These are phyloP conservation scores for Camponotus vicinus DNA, from an alignment of 1,140 invertebrate species.

Conservation along the genomic window DNA sequence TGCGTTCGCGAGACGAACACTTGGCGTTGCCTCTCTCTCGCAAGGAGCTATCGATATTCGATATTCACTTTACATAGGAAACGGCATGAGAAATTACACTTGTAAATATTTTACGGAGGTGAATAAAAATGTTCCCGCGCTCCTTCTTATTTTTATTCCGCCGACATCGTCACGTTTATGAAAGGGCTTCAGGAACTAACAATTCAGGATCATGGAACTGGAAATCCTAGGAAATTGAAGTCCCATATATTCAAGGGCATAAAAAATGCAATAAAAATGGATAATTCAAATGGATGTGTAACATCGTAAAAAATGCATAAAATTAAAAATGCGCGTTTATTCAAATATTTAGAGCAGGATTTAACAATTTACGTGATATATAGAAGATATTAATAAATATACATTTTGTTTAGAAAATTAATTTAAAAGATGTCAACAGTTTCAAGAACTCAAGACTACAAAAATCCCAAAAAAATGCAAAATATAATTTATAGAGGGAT, in stretches of 20 bases:
- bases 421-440: background rate
- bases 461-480: background rate
- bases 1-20: background rate
- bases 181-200: conserved; percentile 29
- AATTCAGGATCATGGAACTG: conserved; percentile 48
- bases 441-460: background rate
- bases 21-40: background rate
- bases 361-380: background rate
- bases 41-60: conserved; percentile 38
- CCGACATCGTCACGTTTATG: conserved; percentile 28
- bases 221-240: conserved; percentile 13
- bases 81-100: conserved; percentile 57
- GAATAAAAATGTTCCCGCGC: conserved; percentile 29
- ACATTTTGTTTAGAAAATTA: background rate
- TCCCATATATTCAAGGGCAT: conserved; percentile 25
- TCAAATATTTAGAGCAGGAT: background rate
- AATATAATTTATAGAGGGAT: background rate
- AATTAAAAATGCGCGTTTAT: background rate
- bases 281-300: conserved; percentile 6
- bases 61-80: conserved; percentile 53
- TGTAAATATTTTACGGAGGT: conserved; percentile 54
- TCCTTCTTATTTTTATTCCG: conserved; percentile 52
- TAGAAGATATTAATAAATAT: background rate
- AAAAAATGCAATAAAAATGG: conserved; percentile 7
- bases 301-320: background rate